Conservation (phyloP, 2,797 vertebrate genomes). For the Gymnoscopelus microlampas region DNA sequence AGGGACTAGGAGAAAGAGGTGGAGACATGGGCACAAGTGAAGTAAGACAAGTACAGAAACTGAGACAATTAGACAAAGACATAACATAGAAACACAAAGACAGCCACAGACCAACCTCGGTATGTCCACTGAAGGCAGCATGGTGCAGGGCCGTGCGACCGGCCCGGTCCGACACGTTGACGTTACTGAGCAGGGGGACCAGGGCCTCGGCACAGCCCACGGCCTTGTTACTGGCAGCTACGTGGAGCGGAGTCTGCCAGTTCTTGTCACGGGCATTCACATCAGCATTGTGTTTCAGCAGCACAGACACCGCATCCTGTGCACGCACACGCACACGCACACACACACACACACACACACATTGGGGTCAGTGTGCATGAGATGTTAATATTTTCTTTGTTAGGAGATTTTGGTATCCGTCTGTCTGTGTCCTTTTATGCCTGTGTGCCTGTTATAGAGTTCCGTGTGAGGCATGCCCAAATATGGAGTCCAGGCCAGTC, state of each 20-base stretch:
- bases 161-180: slow-evolving; percentile 93
- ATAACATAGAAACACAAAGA: background rate
- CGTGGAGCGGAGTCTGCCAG: slow-evolving; percentile 96
- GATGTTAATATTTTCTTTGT: too few species aligned
- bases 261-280: slow-evolving; percentile 97
- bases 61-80: background rate
- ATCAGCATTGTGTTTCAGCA: slow-evolving; percentile 96
- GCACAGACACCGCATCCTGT: slow-evolving; percentile 91
- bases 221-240: slow-evolving; percentile 94
- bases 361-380: too few species aligned
- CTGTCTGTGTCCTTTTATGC: too few species aligned
- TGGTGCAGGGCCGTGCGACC: slow-evolving; percentile 95
- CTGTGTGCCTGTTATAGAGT: too few species aligned
- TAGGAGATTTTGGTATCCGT: too few species aligned
- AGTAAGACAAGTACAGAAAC: background rate
- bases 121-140: slow-evolving; percentile 94
- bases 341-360: too few species aligned
- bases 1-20: background rate
- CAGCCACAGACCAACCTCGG: slow-evolving; percentile 82
- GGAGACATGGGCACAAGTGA: background rate
- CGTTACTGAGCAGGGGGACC: slow-evolving; percentile 92
- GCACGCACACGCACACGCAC: too few species aligned
- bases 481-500: too few species aligned
- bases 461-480: too few species aligned
- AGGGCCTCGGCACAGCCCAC: slow-evolving; percentile 93